Evolutionary conservation across 1,140 invertebrate species (phyloP), one percentile per base, ranked within the genome.

Genomic region (Tetragnatha versicolor): DNA sequence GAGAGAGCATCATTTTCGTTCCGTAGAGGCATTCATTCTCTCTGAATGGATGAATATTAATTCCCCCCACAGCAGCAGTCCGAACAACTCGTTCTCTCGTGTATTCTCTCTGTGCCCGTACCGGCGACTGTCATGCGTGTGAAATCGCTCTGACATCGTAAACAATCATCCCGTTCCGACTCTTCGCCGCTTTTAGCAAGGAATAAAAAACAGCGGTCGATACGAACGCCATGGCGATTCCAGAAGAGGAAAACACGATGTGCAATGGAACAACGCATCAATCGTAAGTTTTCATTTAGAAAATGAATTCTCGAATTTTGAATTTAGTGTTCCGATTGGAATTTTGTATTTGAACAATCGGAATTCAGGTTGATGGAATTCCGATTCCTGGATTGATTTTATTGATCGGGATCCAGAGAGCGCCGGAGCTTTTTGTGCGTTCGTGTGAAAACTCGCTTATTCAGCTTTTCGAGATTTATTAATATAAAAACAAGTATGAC

Each of bases 151-250:
- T 27, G 29, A 31, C 10, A 20, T 31, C 17, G 55, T 58, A 58
- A 58, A 58, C 55, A 58, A 58, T 27, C 51, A 25, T 33, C 55
- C 4, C 55, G 10, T 14, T 29, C 14, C 4, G n/a, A n/a, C n/a
- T n/a, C n/a, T n/a, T n/a, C 42, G 42, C 14, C 7, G 42, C 10
- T 22, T 63, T 47, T 27, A 29, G 31, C 12, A 58, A 4, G 27
- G 53, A 58, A 22, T 17, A 17, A 31, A 42, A 66, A 66, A n/a
- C 20, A 9, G 17, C 42, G 63, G 25, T 66, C 63, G 63, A 66
- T 66, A 66, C n/a, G 29, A 47, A 47, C 63, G 63, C 63, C 63
- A 66, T 66, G 63, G 63, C 63, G 42, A 66, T 66, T 17, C 35
- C 63, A 25, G 63, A 66, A 49, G 39, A 39, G 29, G 63, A 35